A percentile compares a stretch with the other conserved stretches of the same genome.
phyloP scores from a whole-genome alignment of 2,113 vertebrate species.

The Forbesichthys agassizii region DNA sequence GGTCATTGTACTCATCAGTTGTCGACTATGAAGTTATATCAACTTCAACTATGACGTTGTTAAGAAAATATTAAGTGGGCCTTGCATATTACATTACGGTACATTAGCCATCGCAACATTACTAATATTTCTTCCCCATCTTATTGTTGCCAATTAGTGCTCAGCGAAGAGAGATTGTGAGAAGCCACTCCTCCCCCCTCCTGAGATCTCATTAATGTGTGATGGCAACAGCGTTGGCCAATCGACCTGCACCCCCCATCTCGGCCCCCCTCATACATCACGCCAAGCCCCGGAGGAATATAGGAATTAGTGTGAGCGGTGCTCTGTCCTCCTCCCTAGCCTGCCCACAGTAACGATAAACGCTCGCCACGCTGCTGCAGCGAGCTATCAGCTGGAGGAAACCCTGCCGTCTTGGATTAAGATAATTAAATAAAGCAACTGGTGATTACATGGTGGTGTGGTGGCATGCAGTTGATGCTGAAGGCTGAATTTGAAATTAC shows the following conservation, averaged over 20 bases:
- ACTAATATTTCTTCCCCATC: slow-evolving; percentile 32
- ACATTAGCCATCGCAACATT: slow-evolving; percentile 3
- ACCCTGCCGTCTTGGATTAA: too few species aligned
- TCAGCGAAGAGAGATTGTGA: slow-evolving; percentile 41
- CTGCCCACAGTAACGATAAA: slow-evolving; percentile 47
- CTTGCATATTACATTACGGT: slow-evolving; percentile 37
- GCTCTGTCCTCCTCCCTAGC: slow-evolving; percentile 29
- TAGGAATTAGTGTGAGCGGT: slow-evolving; percentile 53
- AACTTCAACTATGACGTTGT: slow-evolving; percentile 4
- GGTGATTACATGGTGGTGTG: neutral
- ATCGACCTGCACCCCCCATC: slow-evolving; percentile 61
- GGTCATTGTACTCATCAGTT: too few species aligned
- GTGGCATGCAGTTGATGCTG: too few species aligned
- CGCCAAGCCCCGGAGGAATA: slow-evolving; percentile 42
- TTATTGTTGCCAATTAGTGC: slow-evolving; percentile 58
- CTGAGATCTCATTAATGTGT: slow-evolving; percentile 69
- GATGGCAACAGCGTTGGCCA: slow-evolving; percentile 62
- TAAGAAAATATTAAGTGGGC: neutral
- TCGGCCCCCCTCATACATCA: slow-evolving; percentile 67
- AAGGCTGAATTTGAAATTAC: too few species aligned
- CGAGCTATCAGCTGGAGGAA: too few species aligned
- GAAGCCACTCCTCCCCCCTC: slow-evolving; percentile 40
- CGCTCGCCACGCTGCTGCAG: neutral
- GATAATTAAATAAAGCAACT: neutral
- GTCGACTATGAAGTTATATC: too few species aligned